phyloP scores from a whole-genome alignment of 2,113 vertebrate genomes.

The Phaetusa simplex region DNA sequence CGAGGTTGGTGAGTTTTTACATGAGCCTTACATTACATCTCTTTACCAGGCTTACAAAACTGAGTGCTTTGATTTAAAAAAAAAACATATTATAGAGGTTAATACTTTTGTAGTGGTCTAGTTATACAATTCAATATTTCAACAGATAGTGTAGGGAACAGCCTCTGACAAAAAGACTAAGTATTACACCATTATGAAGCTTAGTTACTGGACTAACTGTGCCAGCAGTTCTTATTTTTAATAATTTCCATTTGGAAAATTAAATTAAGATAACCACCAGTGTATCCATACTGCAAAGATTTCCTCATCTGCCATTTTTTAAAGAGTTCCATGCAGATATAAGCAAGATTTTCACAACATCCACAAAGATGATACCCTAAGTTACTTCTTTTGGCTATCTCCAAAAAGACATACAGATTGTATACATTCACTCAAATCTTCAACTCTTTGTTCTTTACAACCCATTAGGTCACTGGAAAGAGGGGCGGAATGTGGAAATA shows the following conservation, averaged over 20 bases:
- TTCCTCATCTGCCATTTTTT: background rate
- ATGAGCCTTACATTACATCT: background rate
- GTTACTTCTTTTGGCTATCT: background rate
- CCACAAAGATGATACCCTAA: background rate
- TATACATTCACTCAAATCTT: background rate
- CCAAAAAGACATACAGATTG: background rate
- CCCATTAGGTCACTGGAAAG: background rate
- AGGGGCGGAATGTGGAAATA: background rate
- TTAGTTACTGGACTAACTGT: background rate
- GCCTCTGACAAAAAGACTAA: background rate
- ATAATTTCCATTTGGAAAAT: background rate
- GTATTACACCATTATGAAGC: background rate
- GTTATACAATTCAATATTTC: background rate
- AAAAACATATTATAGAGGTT: background rate
- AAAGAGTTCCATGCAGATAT: background rate
- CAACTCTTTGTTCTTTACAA: background rate
- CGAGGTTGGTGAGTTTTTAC: background rate
- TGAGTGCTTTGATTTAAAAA: background rate
- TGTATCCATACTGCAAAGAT: background rate
- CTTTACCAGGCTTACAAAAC: background rate
- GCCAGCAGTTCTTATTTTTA: background rate
- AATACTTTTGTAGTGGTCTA: background rate
- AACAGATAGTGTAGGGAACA: background rate
- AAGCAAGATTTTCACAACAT: background rate
- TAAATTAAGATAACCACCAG: background rate